Base-by-base conservation (phyloP, 2,113 vertebrate genomes). In the Mesocricetus auratus region DNA sequence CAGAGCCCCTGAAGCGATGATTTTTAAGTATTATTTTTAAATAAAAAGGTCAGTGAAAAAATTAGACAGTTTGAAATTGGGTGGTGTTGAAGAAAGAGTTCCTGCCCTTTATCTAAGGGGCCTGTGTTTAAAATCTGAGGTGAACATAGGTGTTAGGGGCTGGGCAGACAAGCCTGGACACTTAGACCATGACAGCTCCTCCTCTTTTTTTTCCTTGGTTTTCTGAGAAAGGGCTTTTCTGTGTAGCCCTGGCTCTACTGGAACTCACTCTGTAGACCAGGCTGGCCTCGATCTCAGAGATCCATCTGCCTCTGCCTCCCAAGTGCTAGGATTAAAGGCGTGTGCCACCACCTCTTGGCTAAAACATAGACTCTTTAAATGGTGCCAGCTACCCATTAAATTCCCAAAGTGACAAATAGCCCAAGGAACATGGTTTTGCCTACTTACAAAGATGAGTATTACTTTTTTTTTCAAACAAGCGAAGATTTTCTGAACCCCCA, bases 11-110 rank as follows among this genome's bases (percentile, higher is more conserved):
- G 47, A 92, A 96, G 68, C 39, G 66, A 58, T 74, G 47, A 92
- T 73, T 96, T 96, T 94, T 68, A 97, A 74, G 45, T 19, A 71
- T 42, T 13, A 86, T 31, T 94, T 94, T 91, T 11, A 89, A 96
- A 94, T 86, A 86, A 71, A 36, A 91, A 81, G 15, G 9, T 92
- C 62, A 88, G 88, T 75, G 36, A 71, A 87, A 95, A 58, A 82
- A 16, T 36, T 50, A 90, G 75, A 88, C 50, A 79, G 86, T 86
- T 68, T 91, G 73, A 95, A 94, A 95, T 71, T 89, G 21, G 21
- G 50, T 78, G 7, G 47, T 77, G 31, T 86, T n/a, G 95, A 58
- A 92, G 95, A 96, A 96, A 69, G 47, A 87, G 39, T 69, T 21
- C 10, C 64, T 90, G 17, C 64, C 33, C 53, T 93, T 94, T 50